A percentile compares a stretch with the other conserved stretches of the same genome.
These are phyloP conservation scores for Metalampra italica DNA, from an alignment of 2,888 invertebrate species.

Conservation along the genomic window DNA sequence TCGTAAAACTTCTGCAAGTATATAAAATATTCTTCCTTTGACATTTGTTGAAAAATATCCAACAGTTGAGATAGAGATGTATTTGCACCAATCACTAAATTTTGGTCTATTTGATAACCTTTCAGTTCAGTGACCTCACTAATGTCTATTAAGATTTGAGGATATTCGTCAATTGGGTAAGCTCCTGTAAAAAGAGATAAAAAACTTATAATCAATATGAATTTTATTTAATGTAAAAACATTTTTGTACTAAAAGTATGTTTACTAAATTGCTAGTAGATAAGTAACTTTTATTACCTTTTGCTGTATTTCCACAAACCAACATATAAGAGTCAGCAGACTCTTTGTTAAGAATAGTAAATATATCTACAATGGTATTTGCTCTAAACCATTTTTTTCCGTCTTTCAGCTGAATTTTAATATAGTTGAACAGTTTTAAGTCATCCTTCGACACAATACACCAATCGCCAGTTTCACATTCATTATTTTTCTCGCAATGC, in stretches of 20 bases:
- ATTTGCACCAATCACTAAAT: conserved; percentile 67
- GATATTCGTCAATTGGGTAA: conserved; percentile 48
- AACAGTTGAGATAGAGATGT: conserved; percentile 56
- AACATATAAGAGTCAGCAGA: conserved; percentile 70
- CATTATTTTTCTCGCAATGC: conserved; percentile 13
- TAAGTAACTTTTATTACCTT: conserved; percentile 65
- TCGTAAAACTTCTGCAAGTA: conserved; percentile 79
- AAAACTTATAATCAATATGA: background rate
- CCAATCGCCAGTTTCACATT: conserved; percentile 38
- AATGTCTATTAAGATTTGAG: conserved; percentile 78
- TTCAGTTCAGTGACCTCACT: conserved; percentile 76
- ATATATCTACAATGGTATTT: conserved; percentile 59
- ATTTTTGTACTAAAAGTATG: too few relatives aligned
- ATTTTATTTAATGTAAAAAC: too few relatives aligned
- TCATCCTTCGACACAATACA: conserved; percentile 26
- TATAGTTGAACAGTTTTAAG: conserved; percentile 14
- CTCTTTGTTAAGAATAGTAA: conserved; percentile 51
- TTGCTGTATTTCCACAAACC: conserved; percentile 84
- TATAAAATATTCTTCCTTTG: conserved; percentile 68
- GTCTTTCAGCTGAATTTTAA: conserved; percentile 37
- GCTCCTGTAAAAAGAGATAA: conserved; percentile 37
- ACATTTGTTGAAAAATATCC: conserved; percentile 56
- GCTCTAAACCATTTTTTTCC: conserved; percentile 72
- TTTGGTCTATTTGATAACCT: conserved; percentile 44
- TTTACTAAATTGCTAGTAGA: too few relatives aligned